phyloP scores from a whole-genome alignment of 1,140 invertebrate genomes.

The Telenomus remus region DNA sequence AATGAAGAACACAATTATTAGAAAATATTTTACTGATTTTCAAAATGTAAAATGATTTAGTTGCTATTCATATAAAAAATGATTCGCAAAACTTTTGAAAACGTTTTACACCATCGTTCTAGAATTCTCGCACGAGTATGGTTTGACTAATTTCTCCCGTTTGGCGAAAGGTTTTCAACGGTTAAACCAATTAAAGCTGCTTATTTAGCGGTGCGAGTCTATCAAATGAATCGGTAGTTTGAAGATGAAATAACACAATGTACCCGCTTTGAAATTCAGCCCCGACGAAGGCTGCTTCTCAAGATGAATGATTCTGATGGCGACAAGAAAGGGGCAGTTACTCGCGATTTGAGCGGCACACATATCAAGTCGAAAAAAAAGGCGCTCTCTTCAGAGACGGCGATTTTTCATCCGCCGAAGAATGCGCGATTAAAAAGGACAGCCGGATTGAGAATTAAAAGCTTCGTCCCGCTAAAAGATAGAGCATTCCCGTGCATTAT shows the following conservation, averaged over 20 bases:
- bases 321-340: constrained; percentile 50
- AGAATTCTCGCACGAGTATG: no score
- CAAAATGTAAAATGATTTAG: no score
- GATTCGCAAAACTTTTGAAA: no score
- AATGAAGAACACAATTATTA: no score
- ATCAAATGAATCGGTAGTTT: constrained; percentile 6
- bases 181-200: constrained; percentile 28
- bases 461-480: constrained; percentile 68
- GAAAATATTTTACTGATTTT: no score
- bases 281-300: constrained; percentile 8
- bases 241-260: constrained; percentile 23
- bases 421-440: constrained; percentile 66
- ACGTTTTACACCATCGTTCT: no score
- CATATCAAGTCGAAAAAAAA: background rate
- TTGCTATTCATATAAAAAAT: no score
- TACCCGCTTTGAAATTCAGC: constrained; percentile 19
- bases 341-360: constrained; percentile 13
- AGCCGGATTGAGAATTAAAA: constrained; percentile 66
- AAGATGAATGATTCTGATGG: constrained; percentile 45
- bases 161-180: background rate
- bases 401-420: constrained; percentile 48
- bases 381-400: constrained; percentile 15
- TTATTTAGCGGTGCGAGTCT: constrained; percentile 9
- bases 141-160: no score
- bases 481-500: constrained; percentile 64